Conservation (phyloP, 2,888 invertebrate genomes). For the Arctia plantaginis region DNA sequence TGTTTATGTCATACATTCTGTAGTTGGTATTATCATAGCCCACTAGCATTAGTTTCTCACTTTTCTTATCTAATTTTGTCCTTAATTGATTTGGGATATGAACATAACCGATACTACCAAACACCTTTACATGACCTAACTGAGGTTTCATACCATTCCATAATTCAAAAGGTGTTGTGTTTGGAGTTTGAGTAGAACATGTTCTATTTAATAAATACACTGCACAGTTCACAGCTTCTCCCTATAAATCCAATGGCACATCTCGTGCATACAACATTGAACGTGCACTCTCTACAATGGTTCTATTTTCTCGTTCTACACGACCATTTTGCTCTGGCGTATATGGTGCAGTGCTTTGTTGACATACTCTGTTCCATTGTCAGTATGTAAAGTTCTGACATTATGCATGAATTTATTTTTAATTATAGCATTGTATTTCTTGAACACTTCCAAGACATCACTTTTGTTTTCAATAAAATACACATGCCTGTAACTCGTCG, state of each 20-base stretch:
- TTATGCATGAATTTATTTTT: conserved; percentile 28
- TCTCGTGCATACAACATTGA: too few species aligned
- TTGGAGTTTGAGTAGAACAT: conserved; percentile 47
- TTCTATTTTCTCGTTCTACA: too few species aligned
- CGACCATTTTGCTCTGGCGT: too few species aligned
- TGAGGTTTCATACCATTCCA: conserved; percentile 50
- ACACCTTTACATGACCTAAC: conserved; percentile 42
- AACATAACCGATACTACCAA: conserved; percentile 53
- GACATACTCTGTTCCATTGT: too few species aligned
- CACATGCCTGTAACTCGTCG: too few species aligned
- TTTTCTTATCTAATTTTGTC: conserved; percentile 34
- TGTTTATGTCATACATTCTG: conserved; percentile 44
- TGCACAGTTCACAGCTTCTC: conserved; percentile 49
- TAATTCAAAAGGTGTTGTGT: conserved; percentile 53
- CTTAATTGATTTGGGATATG: conserved; percentile 57
- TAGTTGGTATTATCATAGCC: conserved; percentile 57
- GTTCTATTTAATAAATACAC: conserved; percentile 60
- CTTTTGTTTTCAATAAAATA: too few species aligned
- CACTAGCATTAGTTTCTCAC: conserved; percentile 49
- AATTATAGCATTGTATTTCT: conserved; percentile 11
- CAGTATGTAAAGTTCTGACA: conserved; percentile 37
- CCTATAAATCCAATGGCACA: too few species aligned
- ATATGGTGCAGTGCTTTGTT: too few species aligned
- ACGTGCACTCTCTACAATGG: too few species aligned
- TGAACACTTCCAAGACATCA: conserved; percentile 26